Conservation (phyloP, 2,797 vertebrate species). For the Lithobates pipiens region DNA sequence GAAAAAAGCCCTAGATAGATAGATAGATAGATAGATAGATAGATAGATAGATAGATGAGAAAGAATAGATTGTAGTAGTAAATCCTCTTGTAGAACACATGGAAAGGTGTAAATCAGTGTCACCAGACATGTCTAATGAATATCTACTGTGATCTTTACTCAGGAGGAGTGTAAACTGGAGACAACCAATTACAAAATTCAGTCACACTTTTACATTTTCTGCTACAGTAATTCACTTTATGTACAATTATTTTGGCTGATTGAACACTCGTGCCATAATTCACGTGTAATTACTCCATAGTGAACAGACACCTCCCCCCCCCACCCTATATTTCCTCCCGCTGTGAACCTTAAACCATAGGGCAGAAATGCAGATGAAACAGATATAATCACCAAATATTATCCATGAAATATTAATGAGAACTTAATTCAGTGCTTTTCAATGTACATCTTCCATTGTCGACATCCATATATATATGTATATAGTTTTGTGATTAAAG, state of each 20-base stretch:
- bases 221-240: conserved; percentile 87
- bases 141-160: conserved; percentile 26
- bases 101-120: not conserved
- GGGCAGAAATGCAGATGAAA: conserved; percentile 85
- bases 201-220: conserved; percentile 88
- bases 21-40: too few species aligned
- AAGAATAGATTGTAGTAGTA: not conserved
- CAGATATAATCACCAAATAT: conserved; percentile 83
- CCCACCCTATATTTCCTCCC: conserved; percentile 76
- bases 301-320: conserved; percentile 73
- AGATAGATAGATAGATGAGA: too few species aligned
- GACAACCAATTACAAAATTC: conserved; percentile 79
- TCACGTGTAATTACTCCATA: conserved; percentile 87
- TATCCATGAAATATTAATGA: conserved; percentile 82
- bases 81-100: not conserved
- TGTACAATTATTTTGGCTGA: conserved; percentile 86
- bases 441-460: conserved; percentile 82
- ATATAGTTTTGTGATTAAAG: too few species aligned
- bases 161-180: conserved; percentile 69
- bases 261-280: conserved; percentile 85
- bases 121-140: conserved; percentile 1
- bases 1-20: too few species aligned
- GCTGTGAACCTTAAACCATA: conserved; percentile 83
- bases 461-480: conserved; percentile 53
- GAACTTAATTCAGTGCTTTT: conserved; percentile 83